These are phyloP conservation scores for Hiodon tergisus DNA, from an alignment of 2,113 vertebrate genomes.

Conservation along the genomic window DNA sequence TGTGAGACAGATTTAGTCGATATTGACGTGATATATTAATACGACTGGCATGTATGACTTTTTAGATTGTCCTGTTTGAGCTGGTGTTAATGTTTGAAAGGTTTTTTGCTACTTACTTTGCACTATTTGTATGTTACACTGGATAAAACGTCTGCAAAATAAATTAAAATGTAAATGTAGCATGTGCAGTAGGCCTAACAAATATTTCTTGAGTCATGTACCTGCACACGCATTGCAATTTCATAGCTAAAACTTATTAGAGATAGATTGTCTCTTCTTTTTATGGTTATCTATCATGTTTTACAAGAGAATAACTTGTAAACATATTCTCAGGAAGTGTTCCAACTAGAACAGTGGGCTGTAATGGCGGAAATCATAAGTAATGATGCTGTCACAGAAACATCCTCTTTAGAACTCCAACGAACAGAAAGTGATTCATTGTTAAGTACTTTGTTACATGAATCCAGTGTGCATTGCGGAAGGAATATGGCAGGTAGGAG, in stretches of 20 bases:
- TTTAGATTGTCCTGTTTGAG: too few species aligned
- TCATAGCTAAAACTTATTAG: neutral
- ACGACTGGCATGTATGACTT: too few species aligned
- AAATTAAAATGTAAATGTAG: too few species aligned
- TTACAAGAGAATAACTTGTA: slow-evolving; percentile 26
- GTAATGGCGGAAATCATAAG: slow-evolving; percentile 55
- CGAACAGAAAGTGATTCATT: slow-evolving; percentile 56
- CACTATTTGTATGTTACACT: too few species aligned
- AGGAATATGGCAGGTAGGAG: slow-evolving; percentile 52
- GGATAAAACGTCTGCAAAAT: too few species aligned
- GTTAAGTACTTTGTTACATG: slow-evolving; percentile 28
- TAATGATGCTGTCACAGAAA: slow-evolving; percentile 43
- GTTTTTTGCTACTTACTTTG: too few species aligned
- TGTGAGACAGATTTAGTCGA: too few species aligned
- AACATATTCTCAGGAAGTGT: slow-evolving; percentile 24
- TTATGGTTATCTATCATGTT: slow-evolving; percentile 14
- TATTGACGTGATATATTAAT: too few species aligned
- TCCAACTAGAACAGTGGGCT: slow-evolving; percentile 52
- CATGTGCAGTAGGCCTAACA: too few species aligned
- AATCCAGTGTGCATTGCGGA: slow-evolving; percentile 33
- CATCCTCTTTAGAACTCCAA: slow-evolving; percentile 34
- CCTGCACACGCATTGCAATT: neutral
- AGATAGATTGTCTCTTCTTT: neutral
- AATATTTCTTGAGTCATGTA: neutral
- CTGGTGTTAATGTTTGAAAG: too few species aligned